phyloP scores from a whole-genome alignment of 2,113 vertebrate genomes.

The Chaetorhynchus papuensis region DNA sequence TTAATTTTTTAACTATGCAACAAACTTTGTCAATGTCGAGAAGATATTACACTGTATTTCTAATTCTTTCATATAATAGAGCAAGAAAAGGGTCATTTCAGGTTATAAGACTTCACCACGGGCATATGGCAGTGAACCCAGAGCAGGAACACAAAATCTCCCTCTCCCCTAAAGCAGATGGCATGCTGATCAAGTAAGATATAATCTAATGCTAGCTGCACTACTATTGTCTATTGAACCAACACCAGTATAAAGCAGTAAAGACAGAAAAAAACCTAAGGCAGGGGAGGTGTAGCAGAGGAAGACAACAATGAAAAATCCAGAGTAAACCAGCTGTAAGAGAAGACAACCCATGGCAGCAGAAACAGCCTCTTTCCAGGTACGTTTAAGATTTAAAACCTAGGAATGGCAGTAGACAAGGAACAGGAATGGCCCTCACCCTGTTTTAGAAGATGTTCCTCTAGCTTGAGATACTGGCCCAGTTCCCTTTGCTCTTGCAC shows the following conservation, averaged over 20 bases:
- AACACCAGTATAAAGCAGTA: background rate
- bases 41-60: background rate
- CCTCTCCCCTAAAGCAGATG: conserved; percentile 15
- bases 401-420: background rate
- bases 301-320: rapidly evolving
- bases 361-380: background rate
- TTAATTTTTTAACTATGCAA: background rate
- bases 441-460: background rate
- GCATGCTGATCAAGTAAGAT: background rate
- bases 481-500: background rate
- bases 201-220: background rate
- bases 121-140: conserved; percentile 2
- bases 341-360: background rate
- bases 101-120: background rate
- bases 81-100: background rate
- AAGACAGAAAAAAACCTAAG: background rate
- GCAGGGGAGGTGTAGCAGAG: background rate
- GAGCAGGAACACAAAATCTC: background rate
- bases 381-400: background rate
- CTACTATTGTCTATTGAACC: background rate
- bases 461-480: background rate
- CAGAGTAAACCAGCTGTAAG: background rate
- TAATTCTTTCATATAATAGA: background rate
- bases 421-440: background rate
- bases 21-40: background rate